Evolutionary conservation across 2,888 invertebrate species (phyloP), one percentile per base, ranked within the genome.

Genomic region (Apoda limacodes): DNA sequence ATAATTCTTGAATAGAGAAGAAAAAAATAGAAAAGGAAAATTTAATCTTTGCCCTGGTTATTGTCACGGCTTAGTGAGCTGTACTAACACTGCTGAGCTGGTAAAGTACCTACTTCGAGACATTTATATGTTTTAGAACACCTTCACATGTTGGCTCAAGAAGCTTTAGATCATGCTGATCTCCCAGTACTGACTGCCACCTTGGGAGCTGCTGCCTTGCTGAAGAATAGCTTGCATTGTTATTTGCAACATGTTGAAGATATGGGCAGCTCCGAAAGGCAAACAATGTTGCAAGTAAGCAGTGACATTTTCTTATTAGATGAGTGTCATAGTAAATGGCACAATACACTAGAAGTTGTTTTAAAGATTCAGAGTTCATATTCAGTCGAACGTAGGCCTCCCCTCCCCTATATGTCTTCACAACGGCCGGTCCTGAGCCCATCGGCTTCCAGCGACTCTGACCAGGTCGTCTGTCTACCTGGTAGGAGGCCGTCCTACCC

Each of bases 161-260:
- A 93, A 60, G 92, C 92, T 0, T 60, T 93, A 9, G 93, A 93
- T 69, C 92, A 92, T 52, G 92, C 92, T 0, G 92, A 92, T 60
- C 68, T 93, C 9, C 87, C 91, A 0, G 92, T 92, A 9, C 58
- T 92, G 4, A 92, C 90, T 1, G 90, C 90, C 0, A 90, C 92
- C 0, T 84, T 93, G 5, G 92, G 92, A 1, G 92, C 92, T 0
- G 87, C 92, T 0, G 89, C 92, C 0, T 63, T 93, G 19, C 67
- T 92, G 17, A 88, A 89, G 59, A 93, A 93, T 52, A 88, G 88
- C 22, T 63, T 93, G 1, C 90, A 88, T 82, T 88, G 89, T 52
- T 92, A 91, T 48, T 83, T 88, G 32, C 88, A 89, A 50, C 80
- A 84, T 28, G 74, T 82, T 3, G 78, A 78, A 30, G 75, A 81